These are phyloP conservation scores for Sphenopsis melanotis DNA, from an alignment of 2,797 vertebrate genomes.

Conservation along the genomic window DNA sequence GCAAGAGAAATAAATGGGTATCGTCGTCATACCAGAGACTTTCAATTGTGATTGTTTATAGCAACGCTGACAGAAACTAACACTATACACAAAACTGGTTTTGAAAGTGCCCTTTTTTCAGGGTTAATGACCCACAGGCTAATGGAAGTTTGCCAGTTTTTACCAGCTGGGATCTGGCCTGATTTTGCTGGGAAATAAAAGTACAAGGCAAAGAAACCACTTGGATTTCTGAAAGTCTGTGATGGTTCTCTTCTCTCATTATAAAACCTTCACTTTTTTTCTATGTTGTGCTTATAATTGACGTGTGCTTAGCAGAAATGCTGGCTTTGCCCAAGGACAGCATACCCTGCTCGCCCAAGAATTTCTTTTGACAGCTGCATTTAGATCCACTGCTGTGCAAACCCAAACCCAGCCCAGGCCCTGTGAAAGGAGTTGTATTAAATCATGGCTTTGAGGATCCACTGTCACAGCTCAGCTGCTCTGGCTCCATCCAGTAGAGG, in stretches of 20 bases:
- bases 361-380: background rate
- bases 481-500: conserved; percentile 8
- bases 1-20: conserved; percentile 22
- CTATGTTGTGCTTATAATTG: background rate
- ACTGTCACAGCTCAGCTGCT: background rate
- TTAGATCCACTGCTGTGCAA: background rate
- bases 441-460: background rate
- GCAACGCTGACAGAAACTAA: conserved; percentile 53
- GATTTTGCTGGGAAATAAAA: conserved; percentile 56
- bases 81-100: conserved; percentile 48
- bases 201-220: conserved; percentile 16
- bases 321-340: background rate
- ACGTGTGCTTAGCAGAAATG: background rate
- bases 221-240: conserved; percentile 11
- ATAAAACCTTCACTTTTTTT: background rate
- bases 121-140: conserved; percentile 62
- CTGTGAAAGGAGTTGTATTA: background rate
- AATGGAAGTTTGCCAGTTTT: conserved; percentile 59
- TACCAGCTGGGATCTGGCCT: conserved; percentile 61
- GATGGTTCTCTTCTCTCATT: conserved; percentile 16
- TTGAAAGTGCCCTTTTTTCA: conserved; percentile 59
- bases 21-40: conserved; percentile 52
- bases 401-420: background rate
- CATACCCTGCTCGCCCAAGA: background rate
- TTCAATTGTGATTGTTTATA: conserved; percentile 62